Percentiles rank a stretch among this genome's conserved stretches.
Evolutionary conservation across 2,113 vertebrate genomes (phyloP).

Genomic region (Australoheros scitulus): DNA sequence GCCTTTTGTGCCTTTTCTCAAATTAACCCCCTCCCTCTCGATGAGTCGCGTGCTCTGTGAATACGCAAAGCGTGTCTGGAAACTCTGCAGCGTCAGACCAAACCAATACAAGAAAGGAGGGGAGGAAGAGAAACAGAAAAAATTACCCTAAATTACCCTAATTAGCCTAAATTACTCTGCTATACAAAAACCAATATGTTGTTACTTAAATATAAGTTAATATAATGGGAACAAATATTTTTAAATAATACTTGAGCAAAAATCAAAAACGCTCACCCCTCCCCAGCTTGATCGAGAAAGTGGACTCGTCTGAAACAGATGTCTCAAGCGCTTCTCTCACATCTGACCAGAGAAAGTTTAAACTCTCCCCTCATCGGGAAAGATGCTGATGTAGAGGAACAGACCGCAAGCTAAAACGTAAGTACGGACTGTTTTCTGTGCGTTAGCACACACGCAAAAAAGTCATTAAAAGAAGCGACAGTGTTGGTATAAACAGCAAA

Average conservation of each 20-base stretch:
- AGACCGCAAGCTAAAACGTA: constrained; percentile 18
- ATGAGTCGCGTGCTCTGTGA: constrained; percentile 57
- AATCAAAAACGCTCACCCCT: rapidly evolving
- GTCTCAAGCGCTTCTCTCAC: constrained; percentile 42
- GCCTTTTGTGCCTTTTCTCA: constrained; percentile 26
- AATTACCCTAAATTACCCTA: too few relatives aligned
- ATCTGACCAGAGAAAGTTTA: constrained; percentile 57
- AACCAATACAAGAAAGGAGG: constrained; percentile 33
- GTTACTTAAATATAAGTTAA: rapidly evolving
- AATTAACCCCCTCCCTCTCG: constrained; percentile 25
- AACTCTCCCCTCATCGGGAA: background rate
- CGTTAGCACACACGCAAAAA: background rate
- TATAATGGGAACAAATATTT: background rate
- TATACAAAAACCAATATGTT: rapidly evolving
- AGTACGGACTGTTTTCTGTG: background rate
- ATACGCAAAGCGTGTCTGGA: constrained; percentile 58
- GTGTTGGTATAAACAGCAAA: background rate
- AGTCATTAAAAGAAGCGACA: background rate
- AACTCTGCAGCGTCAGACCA: constrained; percentile 39
- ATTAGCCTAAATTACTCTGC: rapidly evolving
- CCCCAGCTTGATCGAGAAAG: background rate
- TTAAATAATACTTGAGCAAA: background rate
- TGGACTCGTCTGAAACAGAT: constrained; percentile 60
- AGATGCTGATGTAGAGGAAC: constrained; percentile 54
- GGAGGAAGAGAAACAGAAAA: rapidly evolving